Base-by-base conservation (phyloP, 2,888 invertebrate genomes). In the Allygus modestus region DNA sequence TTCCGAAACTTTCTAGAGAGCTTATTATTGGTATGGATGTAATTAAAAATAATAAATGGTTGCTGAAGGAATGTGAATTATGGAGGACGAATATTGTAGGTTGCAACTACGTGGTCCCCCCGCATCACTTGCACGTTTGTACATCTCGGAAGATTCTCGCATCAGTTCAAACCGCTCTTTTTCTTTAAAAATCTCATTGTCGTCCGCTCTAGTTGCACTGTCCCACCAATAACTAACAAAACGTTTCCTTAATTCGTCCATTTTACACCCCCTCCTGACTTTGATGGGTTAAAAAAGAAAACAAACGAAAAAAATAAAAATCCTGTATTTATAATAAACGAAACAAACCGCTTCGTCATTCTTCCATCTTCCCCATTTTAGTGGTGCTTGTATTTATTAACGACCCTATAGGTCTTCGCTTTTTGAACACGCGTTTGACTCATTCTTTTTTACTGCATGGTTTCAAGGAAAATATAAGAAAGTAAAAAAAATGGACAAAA, bases 1-100 rank as follows among this genome's bases (percentile, higher is more conserved):
- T 51, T 4, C 17, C 51, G 2, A 51, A 12, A n/a, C n/a, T 51
- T 2, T 51, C 51, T n/a, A 12, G 20, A 20, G 20, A 33, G 0
- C 37, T 73, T 31, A 73, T 73, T 20, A 20, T 73, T 31, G 73
- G 73, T 2, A 77, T 20, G 43, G 77, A 77, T 41, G 28, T 77
- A 4, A 20, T 77, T 20, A 15, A 17, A 17, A 23, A 23, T 0
- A 28, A 33, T 15, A 37, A 20, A 41, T 23, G 43, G 20, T 26
- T 77, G 15, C 28, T 23, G n/a, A 26, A 11, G n/a, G 11, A 51
- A 1, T 23, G 9, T 58, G 81, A 81, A 31, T 23, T 33, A 12
- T 58, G 81, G 17, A 0, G 54, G 0, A 37, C 37, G 37, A 37
- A 37, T 4, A 37, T 7, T 17, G 23, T 17, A 28, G 9, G 26